A percentile compares a stretch with the other conserved stretches of the same genome.
These are phyloP conservation scores for Microctenopoma steveboyesi DNA, from an alignment of 2,797 vertebrate species.

Conservation along the genomic window DNA sequence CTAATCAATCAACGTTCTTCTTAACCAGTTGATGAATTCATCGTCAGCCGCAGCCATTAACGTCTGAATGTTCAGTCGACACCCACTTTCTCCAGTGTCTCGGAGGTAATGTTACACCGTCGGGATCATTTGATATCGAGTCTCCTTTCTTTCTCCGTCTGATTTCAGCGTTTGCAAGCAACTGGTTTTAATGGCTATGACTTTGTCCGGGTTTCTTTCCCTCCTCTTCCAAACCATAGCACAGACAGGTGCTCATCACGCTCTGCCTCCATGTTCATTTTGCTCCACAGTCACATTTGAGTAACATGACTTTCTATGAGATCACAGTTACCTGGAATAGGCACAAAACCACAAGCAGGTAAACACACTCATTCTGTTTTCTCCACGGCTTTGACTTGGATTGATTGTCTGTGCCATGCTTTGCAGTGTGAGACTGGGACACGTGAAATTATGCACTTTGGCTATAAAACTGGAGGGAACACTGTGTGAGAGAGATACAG, in stretches of 20 bases:
- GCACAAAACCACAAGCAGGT: neutral
- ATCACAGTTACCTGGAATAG: too few species aligned
- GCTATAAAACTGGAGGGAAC: constrained; percentile 35
- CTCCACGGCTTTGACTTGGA: too few species aligned
- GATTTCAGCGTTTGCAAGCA: neutral
- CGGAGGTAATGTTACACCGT: constrained; percentile 36
- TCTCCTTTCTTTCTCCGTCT: constrained; percentile 1
- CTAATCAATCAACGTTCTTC: constrained; percentile 2
- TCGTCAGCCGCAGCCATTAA: neutral
- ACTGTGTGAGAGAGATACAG: constrained; percentile 13
- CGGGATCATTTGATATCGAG: constrained; percentile 41
- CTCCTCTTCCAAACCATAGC: too few species aligned
- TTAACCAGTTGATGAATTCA: constrained; percentile 18
- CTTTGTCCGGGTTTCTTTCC: neutral
- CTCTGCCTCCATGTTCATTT: too few species aligned
- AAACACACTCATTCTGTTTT: neutral
- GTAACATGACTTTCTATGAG: too few species aligned
- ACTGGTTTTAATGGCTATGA: neutral
- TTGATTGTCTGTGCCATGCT: constrained; percentile 3
- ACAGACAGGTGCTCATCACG: too few species aligned
- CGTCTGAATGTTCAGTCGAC: constrained; percentile 4
- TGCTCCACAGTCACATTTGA: too few species aligned
- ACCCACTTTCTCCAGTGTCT: constrained; percentile 51
- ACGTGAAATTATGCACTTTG: constrained; percentile 48
- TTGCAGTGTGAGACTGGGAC: constrained; percentile 28